A percentile compares a stretch with the other conserved stretches of the same genome.
Conservation (phyloP, 2,113 vertebrate genomes). For the Agapornis roseicollis region DNA sequence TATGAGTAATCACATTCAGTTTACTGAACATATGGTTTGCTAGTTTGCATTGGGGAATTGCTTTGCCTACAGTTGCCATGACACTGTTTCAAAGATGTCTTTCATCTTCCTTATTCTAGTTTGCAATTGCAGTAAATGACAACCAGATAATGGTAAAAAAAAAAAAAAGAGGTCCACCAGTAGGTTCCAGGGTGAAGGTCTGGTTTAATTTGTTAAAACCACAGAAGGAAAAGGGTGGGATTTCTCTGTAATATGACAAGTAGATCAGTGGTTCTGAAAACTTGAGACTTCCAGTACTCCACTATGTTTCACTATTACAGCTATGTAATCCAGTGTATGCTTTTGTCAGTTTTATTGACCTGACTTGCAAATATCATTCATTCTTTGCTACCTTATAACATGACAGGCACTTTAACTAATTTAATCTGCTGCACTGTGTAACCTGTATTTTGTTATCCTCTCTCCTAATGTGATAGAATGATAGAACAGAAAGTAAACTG, state of each 20-base stretch:
- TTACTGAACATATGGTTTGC: slow-evolving; percentile 48
- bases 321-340: not conserved
- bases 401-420: not conserved
- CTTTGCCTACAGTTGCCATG: slow-evolving; percentile 33
- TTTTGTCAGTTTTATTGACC: not conserved
- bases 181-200: not conserved
- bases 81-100: not conserved
- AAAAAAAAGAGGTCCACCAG: not conserved
- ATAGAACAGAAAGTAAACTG: not conserved
- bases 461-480: not conserved
- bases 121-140: not conserved
- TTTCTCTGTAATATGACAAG: not conserved
- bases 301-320: not conserved
- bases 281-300: not conserved
- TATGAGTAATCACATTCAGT: slow-evolving; percentile 57
- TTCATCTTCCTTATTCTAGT: slow-evolving; percentile 15
- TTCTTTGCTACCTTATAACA: not conserved
- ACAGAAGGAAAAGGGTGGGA: not conserved
- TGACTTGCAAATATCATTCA: not conserved
- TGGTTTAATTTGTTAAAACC: not conserved
- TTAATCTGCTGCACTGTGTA: not conserved
- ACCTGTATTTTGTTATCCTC: not conserved
- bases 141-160: not conserved
- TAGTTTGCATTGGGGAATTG: not conserved
- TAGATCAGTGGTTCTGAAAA: not conserved